A percentile compares a stretch with the other conserved stretches of the same genome.
Conservation (phyloP, 2,888 invertebrate genomes). For the Pterostichus madidus region DNA sequence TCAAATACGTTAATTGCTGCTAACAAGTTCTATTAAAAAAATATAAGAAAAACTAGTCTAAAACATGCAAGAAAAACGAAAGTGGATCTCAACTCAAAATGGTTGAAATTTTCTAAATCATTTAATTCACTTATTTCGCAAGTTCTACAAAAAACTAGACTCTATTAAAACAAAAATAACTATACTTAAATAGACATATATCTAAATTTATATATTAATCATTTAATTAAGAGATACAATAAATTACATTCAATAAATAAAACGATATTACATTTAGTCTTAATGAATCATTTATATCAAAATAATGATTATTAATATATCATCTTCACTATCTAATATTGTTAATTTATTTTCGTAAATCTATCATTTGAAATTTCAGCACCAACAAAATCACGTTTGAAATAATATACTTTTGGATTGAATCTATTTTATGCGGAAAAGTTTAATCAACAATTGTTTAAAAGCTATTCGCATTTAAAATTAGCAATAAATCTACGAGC, state of each 20-base stretch:
- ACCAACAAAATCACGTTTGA: no score
- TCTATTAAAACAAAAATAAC: not conserved
- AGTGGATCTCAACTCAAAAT: conserved; percentile 24
- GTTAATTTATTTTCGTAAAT: no score
- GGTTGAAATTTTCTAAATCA: conserved; percentile 4
- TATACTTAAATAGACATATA: not conserved
- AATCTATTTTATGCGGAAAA: no score
- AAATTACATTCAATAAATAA: conserved; percentile 39
- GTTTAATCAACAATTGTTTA: no score
- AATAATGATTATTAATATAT: not conserved
- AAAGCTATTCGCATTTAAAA: no score
- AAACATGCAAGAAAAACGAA: conserved; percentile 49
- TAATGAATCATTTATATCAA: conserved; percentile 24
- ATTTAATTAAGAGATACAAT: conserved; percentile 37
- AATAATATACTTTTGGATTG: no score
- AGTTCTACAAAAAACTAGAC: not conserved
- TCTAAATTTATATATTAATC: not conserved
- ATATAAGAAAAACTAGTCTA: conserved; percentile 52
- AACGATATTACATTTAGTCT: not conserved
- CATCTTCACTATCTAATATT: no score
- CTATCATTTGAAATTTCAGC: no score
- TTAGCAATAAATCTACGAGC: no score
- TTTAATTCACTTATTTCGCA: conserved; percentile 20
- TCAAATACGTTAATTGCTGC: conserved; percentile 51
- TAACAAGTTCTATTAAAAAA: conserved; percentile 56